Percentiles rank a stretch among this genome's conserved stretches.
Conservation (phyloP, 1,140 invertebrate genomes). For the Sitobion miscanthi region DNA sequence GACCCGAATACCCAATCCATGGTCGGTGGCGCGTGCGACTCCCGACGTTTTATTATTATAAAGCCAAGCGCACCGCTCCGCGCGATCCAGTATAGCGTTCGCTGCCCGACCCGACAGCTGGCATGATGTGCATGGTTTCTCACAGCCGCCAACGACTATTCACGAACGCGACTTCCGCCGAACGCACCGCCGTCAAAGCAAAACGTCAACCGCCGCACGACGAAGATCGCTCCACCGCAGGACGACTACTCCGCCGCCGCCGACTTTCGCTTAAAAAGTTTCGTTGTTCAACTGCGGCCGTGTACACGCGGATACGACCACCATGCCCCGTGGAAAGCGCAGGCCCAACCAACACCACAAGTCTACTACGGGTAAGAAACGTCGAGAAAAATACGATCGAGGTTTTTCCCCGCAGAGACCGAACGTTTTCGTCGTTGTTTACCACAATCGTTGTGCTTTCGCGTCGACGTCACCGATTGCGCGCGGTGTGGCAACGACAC, state of each 20-base stretch:
- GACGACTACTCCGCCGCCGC: not conserved
- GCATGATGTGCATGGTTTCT: slow-evolving; percentile 55
- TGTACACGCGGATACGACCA: slow-evolving; percentile 42
- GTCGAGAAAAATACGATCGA: no score
- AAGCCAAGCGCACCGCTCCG: not conserved
- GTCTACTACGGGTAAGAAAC: slow-evolving; percentile 16
- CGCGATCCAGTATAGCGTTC: slow-evolving; percentile 26
- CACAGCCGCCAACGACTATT: not conserved
- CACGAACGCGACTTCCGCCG: slow-evolving; percentile 18
- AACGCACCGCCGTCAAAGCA: not conserved
- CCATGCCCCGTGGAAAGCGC: slow-evolving; percentile 52
- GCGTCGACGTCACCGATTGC: not conserved
- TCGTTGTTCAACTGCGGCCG: not conserved
- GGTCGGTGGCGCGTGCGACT: not conserved
- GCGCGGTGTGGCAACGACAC: not conserved
- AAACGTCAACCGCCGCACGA: not conserved
- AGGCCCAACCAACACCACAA: not conserved
- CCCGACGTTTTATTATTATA: slow-evolving; percentile 6
- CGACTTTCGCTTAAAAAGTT: slow-evolving; percentile 26
- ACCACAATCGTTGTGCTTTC: not conserved
- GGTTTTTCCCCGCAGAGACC: not conserved
- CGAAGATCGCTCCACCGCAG: not conserved
- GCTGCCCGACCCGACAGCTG: slow-evolving; percentile 44
- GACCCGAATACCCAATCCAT: not conserved
- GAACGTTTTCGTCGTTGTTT: not conserved